Evolutionary conservation across 2,113 vertebrate species (phyloP), one percentile per base, ranked within the genome.

Genomic region (Corythornis madagascariensis): DNA sequence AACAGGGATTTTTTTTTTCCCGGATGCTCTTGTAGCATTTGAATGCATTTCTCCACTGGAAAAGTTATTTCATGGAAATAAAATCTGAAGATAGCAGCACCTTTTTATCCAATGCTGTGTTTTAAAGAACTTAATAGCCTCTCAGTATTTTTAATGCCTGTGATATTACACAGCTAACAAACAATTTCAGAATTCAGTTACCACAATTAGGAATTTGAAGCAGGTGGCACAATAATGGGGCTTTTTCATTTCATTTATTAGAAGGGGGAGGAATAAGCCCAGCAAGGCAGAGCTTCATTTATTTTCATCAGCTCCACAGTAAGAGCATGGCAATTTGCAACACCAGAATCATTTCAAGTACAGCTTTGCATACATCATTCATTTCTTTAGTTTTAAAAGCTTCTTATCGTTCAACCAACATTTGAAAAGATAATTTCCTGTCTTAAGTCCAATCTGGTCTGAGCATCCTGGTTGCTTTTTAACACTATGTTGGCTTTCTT

Each of bases 141-240:
- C 94, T 95, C 87, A 64, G 69, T 95, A 91, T 94, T 96, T 96
- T 96, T 95, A 97, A 97, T 97, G 96, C 96, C 94, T 96, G 94
- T 75, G 94, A 96, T 97, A 97, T 97, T 97, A 96, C 96, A 97
- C 85, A 96, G 96, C 97, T 97, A 98, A 97, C 97, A 98, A 97
- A 97, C 97, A 97, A 97, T 97, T 98, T 96, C 97, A 97, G 97
- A 98, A 98, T 98, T 97, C 98, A 97, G 97, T 98, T 97, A 97
- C 97, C 97, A 97, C 97, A 97, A 97, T 98, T 98, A 98, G 96
- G 97, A 98, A 97, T 97, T 97, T 97, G 97, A 98, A 98, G 97
- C 98, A 98, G 98, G 98, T 98, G 98, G 97, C 96, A 95, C 96
- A 97, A 98, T 98, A 98, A 98, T 98, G 96, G 89, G 92, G 94